Conservation (phyloP, 2,113 vertebrate species). For the Nothocercus nigrocapillus region DNA sequence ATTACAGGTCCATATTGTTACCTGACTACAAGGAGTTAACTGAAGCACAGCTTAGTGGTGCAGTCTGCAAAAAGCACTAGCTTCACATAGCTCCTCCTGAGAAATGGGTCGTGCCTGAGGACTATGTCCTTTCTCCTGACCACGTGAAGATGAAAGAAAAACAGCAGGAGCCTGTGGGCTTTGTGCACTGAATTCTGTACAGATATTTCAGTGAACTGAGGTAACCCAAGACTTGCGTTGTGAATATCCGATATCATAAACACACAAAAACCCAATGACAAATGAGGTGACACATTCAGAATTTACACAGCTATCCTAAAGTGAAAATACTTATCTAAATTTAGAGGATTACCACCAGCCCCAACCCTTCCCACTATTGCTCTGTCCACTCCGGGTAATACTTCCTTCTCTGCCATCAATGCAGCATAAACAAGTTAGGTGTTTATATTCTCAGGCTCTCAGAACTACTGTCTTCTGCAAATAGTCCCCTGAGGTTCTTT, state of each 20-base stretch:
- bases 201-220: background rate
- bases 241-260: background rate
- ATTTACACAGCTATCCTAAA: slow-evolving; percentile 9
- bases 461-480: background rate
- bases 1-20: background rate
- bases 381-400: background rate
- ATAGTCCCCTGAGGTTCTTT: background rate
- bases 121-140: background rate
- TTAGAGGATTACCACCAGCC: slow-evolving; percentile 3
- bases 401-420: background rate
- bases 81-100: background rate
- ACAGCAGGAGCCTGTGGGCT: background rate
- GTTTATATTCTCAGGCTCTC: slow-evolving; percentile 7
- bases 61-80: background rate
- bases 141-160: background rate
- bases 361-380: background rate
- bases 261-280: background rate
- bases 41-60: background rate
- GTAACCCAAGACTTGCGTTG: background rate
- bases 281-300: background rate
- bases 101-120: background rate
- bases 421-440: slow-evolving; percentile 22
- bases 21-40: background rate
- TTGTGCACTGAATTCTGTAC: background rate
- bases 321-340: background rate